A percentile compares a stretch with the other conserved stretches of the same genome.
Evolutionary conservation across 2,888 invertebrate genomes (phyloP).

Genomic region (Tetranychus piercei): DNA sequence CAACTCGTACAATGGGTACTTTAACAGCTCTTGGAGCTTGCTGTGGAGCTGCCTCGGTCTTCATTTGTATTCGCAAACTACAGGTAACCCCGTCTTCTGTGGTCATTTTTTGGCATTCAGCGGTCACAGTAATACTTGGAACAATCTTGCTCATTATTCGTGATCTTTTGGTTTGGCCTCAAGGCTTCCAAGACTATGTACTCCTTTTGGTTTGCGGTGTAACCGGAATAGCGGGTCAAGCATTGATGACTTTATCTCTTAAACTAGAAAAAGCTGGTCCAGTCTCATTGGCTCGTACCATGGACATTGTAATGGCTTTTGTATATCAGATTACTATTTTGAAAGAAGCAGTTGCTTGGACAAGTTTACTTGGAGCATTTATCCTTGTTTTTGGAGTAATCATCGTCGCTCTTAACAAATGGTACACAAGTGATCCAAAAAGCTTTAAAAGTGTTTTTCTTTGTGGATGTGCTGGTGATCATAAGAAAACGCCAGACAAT

Average conservation of each 20-base stretch:
- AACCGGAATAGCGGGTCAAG: slow-evolving; percentile 30
- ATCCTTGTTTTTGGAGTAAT: slow-evolving; percentile 12
- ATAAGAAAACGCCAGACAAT: no score
- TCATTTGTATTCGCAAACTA: slow-evolving; percentile 2
- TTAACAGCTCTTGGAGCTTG: background rate
- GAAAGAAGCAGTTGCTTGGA: slow-evolving; percentile 16
- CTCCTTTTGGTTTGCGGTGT: slow-evolving; percentile 12
- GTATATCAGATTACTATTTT: slow-evolving; percentile 47
- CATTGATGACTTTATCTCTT: slow-evolving; percentile 60
- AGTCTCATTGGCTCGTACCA: slow-evolving; percentile 72
- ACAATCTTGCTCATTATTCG: background rate
- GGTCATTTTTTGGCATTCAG: slow-evolving; percentile 13
- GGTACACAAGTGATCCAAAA: background rate
- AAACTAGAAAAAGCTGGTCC: slow-evolving; percentile 79
- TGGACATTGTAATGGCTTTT: slow-evolving; percentile 76
- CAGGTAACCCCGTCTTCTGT: slow-evolving; percentile 11
- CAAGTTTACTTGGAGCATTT: slow-evolving; percentile 18
- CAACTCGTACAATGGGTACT: background rate
- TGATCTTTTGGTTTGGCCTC: background rate
- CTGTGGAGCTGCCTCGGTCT: background rate
- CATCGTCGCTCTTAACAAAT: background rate
- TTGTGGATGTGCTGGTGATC: background rate
- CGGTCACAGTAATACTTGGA: slow-evolving; percentile 6
- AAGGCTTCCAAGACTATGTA: background rate
- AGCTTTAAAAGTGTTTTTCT: background rate